Percentiles rank a stretch among this genome's conserved stretches.
These are phyloP conservation scores for Alces alces DNA, from an alignment of 2,113 vertebrate genomes.

Conservation along the genomic window DNA sequence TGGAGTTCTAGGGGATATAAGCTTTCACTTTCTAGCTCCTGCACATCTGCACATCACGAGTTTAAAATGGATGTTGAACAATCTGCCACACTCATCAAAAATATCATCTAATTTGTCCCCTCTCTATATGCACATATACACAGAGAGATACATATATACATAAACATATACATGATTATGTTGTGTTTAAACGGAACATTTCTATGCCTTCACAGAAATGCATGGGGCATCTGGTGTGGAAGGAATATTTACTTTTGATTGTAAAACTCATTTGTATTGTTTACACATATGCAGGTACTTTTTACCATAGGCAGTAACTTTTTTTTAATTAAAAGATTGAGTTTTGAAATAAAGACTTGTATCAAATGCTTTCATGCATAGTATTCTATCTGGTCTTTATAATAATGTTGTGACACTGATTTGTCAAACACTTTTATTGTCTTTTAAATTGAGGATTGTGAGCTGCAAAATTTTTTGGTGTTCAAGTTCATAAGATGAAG, in stretches of 20 bases:
- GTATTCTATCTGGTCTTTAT: background rate
- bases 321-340: background rate
- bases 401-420: background rate
- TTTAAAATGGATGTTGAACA: background rate
- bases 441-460: background rate
- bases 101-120: background rate
- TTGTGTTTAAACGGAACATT: background rate
- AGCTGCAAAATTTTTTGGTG: background rate
- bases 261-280: background rate
- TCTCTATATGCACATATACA: background rate
- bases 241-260: background rate
- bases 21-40: background rate
- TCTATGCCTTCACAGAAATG: background rate
- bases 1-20: background rate
- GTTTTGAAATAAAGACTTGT: background rate
- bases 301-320: background rate
- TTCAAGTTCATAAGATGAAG: background rate
- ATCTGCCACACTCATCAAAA: background rate
- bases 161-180: background rate
- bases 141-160: background rate
- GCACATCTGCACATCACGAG: background rate
- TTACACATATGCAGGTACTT: background rate
- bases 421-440: background rate
- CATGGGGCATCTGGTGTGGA: background rate
- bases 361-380: background rate